Base-by-base conservation (phyloP, 2,888 invertebrate species). In the Zaprionus obscuricornis region DNA sequence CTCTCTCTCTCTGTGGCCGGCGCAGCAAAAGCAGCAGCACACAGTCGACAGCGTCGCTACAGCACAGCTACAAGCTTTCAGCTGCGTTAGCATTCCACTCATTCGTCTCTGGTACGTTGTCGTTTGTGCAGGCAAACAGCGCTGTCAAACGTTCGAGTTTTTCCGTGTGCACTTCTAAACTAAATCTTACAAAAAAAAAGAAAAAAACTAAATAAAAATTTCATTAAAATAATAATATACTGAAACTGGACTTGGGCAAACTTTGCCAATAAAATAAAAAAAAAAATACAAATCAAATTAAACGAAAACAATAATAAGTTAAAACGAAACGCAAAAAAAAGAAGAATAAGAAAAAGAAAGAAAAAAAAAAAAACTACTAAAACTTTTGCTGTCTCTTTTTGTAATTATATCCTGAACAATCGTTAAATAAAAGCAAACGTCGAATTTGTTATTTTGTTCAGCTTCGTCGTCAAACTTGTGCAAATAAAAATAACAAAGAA, bases 101-200 rank as follows among this genome's bases (percentile, higher is more conserved):
- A 77, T 74, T 75, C 79, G 74, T 77, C 66, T 74, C 69, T 69
- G 77, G 73, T 73, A 77, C 74, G 74, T 71, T 62, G 66, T 54
- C 66, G 68, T 66, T 52, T 59, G 76, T 75, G 66, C 74, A 69
- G 62, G 74, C 76, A 74, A 67, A 64, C 66, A 67, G 79, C 71
- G 76, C 66, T 58, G 59, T 56, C 31, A 33, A 55, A 50, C 68
- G 60, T 47, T 60, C 58, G 60, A 65, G 66, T 66, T 77, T 85
- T 78, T 85, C 78, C 74, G 70, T 74, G 79, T 83, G 78, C 78
- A 78, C 79, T 78, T 83, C 57, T 51, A 27, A 68, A 55, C 68
- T 67, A 39, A 62, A 36, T 51, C 50, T 46, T 47, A n/a, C 57
- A 45, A 54, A 31, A 34, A 58, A 34, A 33, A 47, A 59, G 31